phyloP scores from a whole-genome alignment of 2,888 invertebrate species.

The Tachina grossa region DNA sequence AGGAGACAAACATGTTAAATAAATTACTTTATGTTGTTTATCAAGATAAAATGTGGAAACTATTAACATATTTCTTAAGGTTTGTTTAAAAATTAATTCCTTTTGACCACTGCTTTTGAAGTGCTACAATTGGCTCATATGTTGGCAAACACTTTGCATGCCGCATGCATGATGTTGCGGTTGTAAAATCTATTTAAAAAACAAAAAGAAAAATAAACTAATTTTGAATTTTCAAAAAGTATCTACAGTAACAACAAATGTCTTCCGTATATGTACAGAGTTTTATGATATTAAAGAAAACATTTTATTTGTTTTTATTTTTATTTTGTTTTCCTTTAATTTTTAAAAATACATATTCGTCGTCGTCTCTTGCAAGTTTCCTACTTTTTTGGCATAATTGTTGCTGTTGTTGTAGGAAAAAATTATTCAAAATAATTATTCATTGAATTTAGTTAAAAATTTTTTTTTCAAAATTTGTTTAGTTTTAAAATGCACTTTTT shows the following conservation, averaged over 20 bases:
- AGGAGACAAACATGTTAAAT: too few species aligned
- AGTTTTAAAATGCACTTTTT: slow-evolving; percentile 46
- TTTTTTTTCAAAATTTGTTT: slow-evolving; percentile 53
- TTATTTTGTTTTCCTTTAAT: background rate
- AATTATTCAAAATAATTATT: slow-evolving; percentile 47
- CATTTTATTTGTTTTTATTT: background rate
- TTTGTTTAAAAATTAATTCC: too few species aligned
- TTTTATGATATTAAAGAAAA: slow-evolving; percentile 31
- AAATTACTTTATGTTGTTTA: too few species aligned
- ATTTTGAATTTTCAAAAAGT: slow-evolving; percentile 45
- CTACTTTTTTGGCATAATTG: slow-evolving; percentile 44
- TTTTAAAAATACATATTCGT: slow-evolving; percentile 32
- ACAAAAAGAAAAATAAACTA: slow-evolving; percentile 27
- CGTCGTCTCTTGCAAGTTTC: slow-evolving; percentile 12
- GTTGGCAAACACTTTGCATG: slow-evolving; percentile 64
- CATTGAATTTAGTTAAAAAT: slow-evolving; percentile 51
- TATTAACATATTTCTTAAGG: background rate
- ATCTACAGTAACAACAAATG: slow-evolving; percentile 49
- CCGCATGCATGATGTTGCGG: slow-evolving; percentile 47
- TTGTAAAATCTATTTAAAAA: slow-evolving; percentile 41
- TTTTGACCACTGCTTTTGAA: slow-evolving; percentile 10
- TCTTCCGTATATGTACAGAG: slow-evolving; percentile 61
- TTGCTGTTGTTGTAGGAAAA: background rate
- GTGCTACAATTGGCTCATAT: slow-evolving; percentile 49
- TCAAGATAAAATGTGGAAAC: too few species aligned